Conservation (phyloP, 2,113 vertebrate genomes). For the Callipepla californica region DNA sequence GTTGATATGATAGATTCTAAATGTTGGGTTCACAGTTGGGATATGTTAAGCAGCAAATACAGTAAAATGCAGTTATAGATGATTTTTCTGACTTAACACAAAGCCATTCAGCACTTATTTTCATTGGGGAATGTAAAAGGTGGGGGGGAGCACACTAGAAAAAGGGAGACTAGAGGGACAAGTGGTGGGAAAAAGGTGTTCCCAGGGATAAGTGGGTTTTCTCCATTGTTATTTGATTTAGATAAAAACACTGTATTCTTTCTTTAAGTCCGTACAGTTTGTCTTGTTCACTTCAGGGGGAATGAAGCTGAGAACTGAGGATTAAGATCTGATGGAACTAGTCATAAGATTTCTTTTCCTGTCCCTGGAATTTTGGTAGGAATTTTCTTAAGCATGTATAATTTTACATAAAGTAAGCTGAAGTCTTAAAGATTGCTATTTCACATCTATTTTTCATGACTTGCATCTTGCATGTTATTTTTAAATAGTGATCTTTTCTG, state of each 20-base stretch:
- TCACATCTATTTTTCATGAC: constrained; percentile 48
- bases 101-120: constrained; percentile 50
- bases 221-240: constrained; percentile 49
- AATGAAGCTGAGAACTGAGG: neutral
- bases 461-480: constrained; percentile 35
- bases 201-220: constrained; percentile 50
- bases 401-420: constrained; percentile 2
- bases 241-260: neutral
- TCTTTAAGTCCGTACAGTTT: neutral
- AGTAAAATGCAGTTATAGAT: constrained; percentile 70
- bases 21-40: constrained; percentile 83
- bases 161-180: neutral
- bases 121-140: neutral
- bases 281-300: neutral
- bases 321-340: constrained; percentile 27
- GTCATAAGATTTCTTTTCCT: constrained; percentile 22
- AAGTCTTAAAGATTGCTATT: constrained; percentile 14
- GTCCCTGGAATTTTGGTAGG: constrained; percentile 1
- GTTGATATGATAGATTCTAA: constrained; percentile 82
- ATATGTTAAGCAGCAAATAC: constrained; percentile 81
- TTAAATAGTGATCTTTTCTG: constrained; percentile 47
- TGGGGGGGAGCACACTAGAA: neutral
- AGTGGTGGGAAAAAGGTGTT: neutral
- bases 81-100: constrained; percentile 64
- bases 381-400: constrained; percentile 9